These are phyloP conservation scores for Helicolenus hilgendorfi DNA, from an alignment of 2,797 vertebrate species.

Conservation along the genomic window DNA sequence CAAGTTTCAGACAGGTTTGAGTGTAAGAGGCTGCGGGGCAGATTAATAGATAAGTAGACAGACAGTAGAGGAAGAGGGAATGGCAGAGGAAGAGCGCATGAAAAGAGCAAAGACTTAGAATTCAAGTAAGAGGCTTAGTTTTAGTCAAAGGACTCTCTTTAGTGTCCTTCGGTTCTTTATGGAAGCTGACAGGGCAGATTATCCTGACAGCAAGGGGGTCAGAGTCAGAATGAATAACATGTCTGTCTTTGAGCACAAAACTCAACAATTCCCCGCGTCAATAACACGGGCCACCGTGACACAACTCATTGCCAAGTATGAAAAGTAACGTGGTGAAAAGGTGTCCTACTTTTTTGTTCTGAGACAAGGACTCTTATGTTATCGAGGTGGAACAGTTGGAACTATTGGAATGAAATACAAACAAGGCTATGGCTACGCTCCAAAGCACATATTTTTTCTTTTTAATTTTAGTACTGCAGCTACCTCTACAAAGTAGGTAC, in stretches of 20 bases:
- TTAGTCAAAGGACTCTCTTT: constrained; percentile 61
- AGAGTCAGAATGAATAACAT: constrained; percentile 67
- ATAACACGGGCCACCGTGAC: constrained; percentile 38
- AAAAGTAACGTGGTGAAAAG: neutral
- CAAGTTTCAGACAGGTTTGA: constrained; percentile 17
- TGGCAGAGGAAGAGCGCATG: constrained; percentile 45
- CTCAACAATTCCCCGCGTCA: constrained; percentile 63
- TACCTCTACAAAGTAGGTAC: too few species aligned
- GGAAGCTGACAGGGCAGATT: constrained; percentile 82
- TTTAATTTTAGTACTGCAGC: too few species aligned
- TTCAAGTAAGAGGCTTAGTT: constrained; percentile 82
- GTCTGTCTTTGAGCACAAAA: constrained; percentile 67
- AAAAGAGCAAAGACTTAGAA: constrained; percentile 71
- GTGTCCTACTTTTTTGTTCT: constrained; percentile 40
- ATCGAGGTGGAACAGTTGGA: constrained; percentile 1
- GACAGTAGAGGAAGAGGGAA: constrained; percentile 15
- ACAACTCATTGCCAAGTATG: constrained; percentile 17
- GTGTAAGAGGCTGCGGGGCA: constrained; percentile 22
- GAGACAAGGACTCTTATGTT: neutral
- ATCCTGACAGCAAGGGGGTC: constrained; percentile 74
- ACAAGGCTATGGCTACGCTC: neutral
- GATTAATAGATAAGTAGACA: constrained; percentile 65
- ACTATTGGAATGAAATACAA: constrained; percentile 12
- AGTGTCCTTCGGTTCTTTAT: constrained; percentile 73
- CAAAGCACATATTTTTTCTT: too few species aligned